Percentiles rank a stretch among this genome's conserved stretches.
phyloP scores from a whole-genome alignment of 92 coral and sea anemone species.

The Diadumene lineata region DNA sequence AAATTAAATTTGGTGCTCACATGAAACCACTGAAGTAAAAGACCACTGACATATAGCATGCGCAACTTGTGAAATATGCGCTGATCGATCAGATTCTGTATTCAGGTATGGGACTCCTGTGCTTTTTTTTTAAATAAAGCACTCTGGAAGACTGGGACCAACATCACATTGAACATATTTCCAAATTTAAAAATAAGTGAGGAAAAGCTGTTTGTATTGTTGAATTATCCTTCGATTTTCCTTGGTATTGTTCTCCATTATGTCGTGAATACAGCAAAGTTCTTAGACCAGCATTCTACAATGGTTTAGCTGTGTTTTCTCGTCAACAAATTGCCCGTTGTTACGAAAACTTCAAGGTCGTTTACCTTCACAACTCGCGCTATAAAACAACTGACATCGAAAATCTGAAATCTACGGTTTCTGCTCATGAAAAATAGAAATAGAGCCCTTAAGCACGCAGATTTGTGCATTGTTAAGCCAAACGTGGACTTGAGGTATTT shows the following conservation, averaged over 20 bases:
- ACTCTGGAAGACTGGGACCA: conserved; percentile 13
- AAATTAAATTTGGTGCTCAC: no score
- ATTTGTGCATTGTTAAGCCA: background rate
- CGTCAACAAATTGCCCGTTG: conserved; percentile 1
- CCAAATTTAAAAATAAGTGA: conserved; percentile 7
- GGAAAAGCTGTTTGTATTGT: conserved; percentile 1
- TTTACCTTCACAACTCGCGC: conserved; percentile 28
- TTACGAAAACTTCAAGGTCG: conserved; percentile 5
- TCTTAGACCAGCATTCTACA: background rate
- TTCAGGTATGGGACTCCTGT: conserved; percentile 3
- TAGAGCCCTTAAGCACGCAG: background rate
- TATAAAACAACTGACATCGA: background rate
- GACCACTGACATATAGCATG: no score
- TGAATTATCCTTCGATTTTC: conserved; percentile 8
- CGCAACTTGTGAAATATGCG: no score
- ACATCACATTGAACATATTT: conserved; percentile 7
- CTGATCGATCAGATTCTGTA: no score
- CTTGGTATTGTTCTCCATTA: conserved; percentile 2
- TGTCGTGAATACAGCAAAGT: background rate
- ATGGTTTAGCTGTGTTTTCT: background rate
- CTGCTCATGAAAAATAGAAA: background rate
- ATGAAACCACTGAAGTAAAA: no score
- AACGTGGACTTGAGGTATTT: background rate
- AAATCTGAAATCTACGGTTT: background rate
- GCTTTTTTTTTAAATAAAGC: background rate